These are phyloP conservation scores for Polyergus mexicanus DNA, from an alignment of 1,140 invertebrate species.

Conservation along the genomic window DNA sequence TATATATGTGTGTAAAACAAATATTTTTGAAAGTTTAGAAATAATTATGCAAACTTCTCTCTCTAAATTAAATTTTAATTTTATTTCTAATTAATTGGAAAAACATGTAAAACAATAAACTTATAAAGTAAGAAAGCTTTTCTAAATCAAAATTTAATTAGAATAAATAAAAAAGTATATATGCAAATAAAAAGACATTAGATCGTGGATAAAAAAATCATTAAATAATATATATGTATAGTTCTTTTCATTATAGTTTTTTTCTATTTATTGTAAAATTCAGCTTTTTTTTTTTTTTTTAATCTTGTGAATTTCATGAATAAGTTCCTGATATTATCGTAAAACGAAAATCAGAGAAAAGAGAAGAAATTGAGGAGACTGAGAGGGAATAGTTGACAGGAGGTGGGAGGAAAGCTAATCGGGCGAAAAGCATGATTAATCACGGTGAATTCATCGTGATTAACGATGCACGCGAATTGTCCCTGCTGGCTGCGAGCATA, in stretches of 20 bases:
- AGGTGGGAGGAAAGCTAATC: constrained; percentile 75
- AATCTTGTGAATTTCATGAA: neutral
- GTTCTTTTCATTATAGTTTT: no score
- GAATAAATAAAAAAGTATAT: no score
- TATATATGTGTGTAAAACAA: no score
- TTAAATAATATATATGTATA: no score
- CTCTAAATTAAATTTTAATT: neutral
- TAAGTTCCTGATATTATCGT: neutral
- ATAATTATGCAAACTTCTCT: neutral
- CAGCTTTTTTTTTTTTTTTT: neutral
- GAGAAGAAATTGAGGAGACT: constrained; percentile 14
- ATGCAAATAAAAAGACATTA: no score
- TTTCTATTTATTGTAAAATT: neutral
- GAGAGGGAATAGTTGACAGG: neutral
- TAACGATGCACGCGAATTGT: constrained; percentile 74
- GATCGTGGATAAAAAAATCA: no score
- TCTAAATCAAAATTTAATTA: no score
- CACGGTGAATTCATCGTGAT: constrained; percentile 81
- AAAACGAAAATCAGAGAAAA: constrained; percentile 36
- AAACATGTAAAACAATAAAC: no score
- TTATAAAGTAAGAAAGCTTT: no score
- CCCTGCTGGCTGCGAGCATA: constrained; percentile 67
- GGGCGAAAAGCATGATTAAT: constrained; percentile 82
- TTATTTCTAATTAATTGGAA: neutral
- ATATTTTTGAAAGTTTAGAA: neutral